phyloP scores from a whole-genome alignment of 1,140 invertebrate genomes.

The Lucilia cuprina region DNA sequence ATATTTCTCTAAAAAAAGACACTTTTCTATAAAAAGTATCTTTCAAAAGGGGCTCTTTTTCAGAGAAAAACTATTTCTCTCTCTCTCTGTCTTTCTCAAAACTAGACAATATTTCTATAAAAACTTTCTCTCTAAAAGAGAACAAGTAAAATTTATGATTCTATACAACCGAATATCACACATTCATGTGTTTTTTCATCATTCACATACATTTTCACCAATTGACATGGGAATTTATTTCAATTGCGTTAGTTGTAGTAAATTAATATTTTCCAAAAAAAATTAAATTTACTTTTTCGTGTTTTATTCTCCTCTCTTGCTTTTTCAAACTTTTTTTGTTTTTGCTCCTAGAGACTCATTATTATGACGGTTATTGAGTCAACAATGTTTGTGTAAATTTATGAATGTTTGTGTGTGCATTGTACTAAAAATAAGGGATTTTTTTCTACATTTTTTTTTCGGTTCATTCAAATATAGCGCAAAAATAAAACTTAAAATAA shows the following conservation, averaged over 20 bases:
- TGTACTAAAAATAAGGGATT: background rate
- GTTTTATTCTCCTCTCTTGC: background rate
- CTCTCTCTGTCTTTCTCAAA: no score
- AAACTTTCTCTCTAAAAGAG: no score
- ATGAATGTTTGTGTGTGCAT: background rate
- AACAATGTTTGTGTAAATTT: background rate
- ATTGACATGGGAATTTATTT: slow-evolving; percentile 19
- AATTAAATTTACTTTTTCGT: background rate
- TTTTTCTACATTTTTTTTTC: background rate
- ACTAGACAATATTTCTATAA: no score
- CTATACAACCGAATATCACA: no score
- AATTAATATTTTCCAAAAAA: background rate
- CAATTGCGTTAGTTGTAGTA: slow-evolving; percentile 14
- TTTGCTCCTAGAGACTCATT: background rate
- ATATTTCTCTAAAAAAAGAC: no score
- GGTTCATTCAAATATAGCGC: background rate
- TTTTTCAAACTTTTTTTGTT: background rate
- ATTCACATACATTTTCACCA: background rate
- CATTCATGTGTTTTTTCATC: background rate
- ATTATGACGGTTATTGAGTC: background rate
- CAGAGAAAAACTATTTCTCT: no score
- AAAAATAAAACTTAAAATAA: no score
- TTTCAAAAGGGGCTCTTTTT: no score
- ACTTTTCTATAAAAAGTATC: no score
- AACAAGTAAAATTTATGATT: no score